These are phyloP conservation scores for Galeopterus variegatus DNA, from an alignment of 2,113 vertebrate species.

Conservation along the genomic window DNA sequence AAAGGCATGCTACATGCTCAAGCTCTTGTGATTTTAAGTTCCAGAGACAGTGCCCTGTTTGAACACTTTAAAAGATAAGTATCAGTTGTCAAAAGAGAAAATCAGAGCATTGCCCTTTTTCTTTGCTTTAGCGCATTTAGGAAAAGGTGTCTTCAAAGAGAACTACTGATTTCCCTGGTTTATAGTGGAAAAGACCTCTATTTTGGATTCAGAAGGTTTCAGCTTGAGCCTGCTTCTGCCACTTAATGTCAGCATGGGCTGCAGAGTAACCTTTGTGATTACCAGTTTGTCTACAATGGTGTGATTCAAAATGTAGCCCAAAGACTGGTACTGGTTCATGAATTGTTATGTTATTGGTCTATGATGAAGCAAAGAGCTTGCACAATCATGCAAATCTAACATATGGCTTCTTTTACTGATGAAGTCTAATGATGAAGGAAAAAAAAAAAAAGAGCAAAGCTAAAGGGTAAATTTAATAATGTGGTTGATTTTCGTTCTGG, in stretches of 20 bases:
- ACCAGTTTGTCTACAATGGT: background rate
- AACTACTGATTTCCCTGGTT: background rate
- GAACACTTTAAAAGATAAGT: background rate
- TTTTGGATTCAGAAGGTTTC: background rate
- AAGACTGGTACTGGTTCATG: background rate
- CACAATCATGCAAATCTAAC: background rate
- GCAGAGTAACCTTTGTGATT: background rate
- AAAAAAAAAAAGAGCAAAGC: background rate
- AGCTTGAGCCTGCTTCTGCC: background rate
- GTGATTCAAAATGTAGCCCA: background rate
- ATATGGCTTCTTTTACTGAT: background rate
- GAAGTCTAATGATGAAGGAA: background rate
- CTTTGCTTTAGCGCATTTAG: background rate
- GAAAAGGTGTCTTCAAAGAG: background rate
- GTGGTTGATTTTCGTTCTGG: background rate
- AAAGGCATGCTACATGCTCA: background rate
- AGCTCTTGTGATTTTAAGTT: slow-evolving; percentile 24
- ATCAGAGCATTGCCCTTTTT: background rate
- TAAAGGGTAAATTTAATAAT: background rate
- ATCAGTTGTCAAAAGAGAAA: background rate
- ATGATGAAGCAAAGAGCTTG: background rate
- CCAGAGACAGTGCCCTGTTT: background rate
- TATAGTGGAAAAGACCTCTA: background rate
- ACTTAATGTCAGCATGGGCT: background rate
- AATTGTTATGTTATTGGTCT: background rate